Base-by-base conservation (phyloP, 2,113 vertebrate genomes). In the Chloebia gouldiae region DNA sequence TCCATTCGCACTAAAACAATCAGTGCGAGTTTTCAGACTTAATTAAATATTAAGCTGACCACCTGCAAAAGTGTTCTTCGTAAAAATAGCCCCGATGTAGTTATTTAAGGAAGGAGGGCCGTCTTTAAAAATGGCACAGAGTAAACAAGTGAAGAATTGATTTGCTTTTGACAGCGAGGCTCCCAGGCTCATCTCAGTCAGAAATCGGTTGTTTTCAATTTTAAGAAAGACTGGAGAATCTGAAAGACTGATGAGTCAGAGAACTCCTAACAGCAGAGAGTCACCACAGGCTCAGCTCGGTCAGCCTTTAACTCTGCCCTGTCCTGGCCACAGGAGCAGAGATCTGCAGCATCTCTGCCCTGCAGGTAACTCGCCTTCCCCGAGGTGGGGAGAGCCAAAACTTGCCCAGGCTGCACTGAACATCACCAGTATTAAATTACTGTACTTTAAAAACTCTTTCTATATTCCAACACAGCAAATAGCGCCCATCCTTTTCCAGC, bases 1-100 rank as follows among this genome's bases (percentile, higher is more conserved):
- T 1, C 30, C 4, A 0, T 11, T 28, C 4, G 0, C 1, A 2
- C 35, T 4, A 1, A 22, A 66, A 37, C 20, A 11, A 4, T 0
- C 9, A 15, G 13, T 0, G 39, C 0, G 33, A 28, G 33, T 12
- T 65, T 19, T 28, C 37, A 9, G 53, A 27, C 6, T 8, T 40
- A 13, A 14, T 53, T 27, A 17, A 28, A 44, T 22, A 15, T 49
- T 22, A 10, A 45, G 7, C 3, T 10, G 49, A 3, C 13, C 12
- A 2, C 37, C 37, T 44, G 69, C 31, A 47, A 42, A 59, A 45
- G 47, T 4, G 0, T 40, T 14, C 6, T 10, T 7, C 28, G 33
- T 15, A 4, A 27, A 35, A 30, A 4, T 4, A 14, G 11, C 49
- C 7, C 40, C 27, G 6, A 11, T 9, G 6, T 0, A 30, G 44